Evolutionary conservation across 2,113 vertebrate genomes (phyloP), one percentile per base, ranked within the genome.

Genomic region (Tachysurus vachellii): DNA sequence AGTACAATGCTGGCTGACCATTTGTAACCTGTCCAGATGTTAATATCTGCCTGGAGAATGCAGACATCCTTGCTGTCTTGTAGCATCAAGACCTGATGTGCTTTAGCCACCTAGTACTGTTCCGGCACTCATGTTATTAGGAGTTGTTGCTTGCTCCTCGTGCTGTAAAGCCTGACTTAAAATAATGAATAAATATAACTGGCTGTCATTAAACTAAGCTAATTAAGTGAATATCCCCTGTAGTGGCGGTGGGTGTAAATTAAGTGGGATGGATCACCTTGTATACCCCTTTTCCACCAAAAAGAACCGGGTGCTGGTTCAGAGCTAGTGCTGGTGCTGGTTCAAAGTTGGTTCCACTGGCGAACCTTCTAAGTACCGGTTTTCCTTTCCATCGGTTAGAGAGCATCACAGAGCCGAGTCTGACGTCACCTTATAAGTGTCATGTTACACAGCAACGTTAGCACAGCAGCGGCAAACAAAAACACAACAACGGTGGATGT

Each of bases 141-240:
- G 47, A 77, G 47, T 6, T 56, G 1, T 11, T 14, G 9, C 44
- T 47, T n/a, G 21, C 26, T 77, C 50, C 26, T 5, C 54, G 13
- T 77, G 5, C 75, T 54, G 75, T 28, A 54, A 79, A 79, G 16
- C 14, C 50, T 79, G 50, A 79, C 19, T 47, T 9, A 79, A 56
- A 28, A n/a, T 54, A 56, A 17, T 79, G 14, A 56, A 79, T 31
- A 79, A 56, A 79, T 79, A 11, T 76, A 76, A 76, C 44, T 76
- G 23, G 73, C 75, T 77, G 47, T 28, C 26, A 79, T 13, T 53
- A 13, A 77, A 28, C 42, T 0, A 19, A 47, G 75, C 47, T 77
- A 77, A 77, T n/a, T 77, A 26, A n/a, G 23, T 21, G 42, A 44
- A 62, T 21, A 62, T 62, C 21, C 57, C 57, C 57, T 50, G 47